Evolutionary conservation across 2,113 vertebrate species (phyloP).

Genomic region (Bothrops jararaca): DNA sequence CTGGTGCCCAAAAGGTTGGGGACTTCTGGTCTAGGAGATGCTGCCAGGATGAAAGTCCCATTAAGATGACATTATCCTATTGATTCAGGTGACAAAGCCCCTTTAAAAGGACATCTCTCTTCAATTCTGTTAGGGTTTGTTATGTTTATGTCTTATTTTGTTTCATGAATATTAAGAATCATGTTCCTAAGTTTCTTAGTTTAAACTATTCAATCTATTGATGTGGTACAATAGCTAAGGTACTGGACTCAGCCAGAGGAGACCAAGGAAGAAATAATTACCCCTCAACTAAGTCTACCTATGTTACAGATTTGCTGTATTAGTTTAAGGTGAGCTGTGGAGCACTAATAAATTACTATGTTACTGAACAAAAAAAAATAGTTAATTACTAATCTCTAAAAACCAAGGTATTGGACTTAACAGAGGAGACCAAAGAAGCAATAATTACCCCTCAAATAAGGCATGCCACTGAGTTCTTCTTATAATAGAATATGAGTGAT

Average conservation of each 20-base stretch:
- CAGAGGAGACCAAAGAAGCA: too few relatives aligned
- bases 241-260: background rate
- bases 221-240: background rate
- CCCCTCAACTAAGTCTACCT: background rate
- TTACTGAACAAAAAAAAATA: slow-evolving; percentile 18
- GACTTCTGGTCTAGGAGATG: background rate
- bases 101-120: background rate
- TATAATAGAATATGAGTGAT: too few relatives aligned
- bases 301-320: background rate
- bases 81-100: background rate
- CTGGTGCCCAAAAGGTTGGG: too few relatives aligned
- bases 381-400: too few relatives aligned
- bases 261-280: background rate
- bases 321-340: accelerated
- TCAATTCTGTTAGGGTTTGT: background rate
- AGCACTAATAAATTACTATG: background rate
- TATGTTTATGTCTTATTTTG: background rate
- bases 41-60: background rate
- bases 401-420: too few relatives aligned
- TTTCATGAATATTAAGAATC: background rate
- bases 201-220: background rate
- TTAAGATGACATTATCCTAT: background rate
- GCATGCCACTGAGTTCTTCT: too few relatives aligned
- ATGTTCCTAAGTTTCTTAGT: background rate
- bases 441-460: too few relatives aligned